Evolutionary conservation across 2,797 vertebrate species (phyloP).

Genomic region (Xenops minutus): DNA sequence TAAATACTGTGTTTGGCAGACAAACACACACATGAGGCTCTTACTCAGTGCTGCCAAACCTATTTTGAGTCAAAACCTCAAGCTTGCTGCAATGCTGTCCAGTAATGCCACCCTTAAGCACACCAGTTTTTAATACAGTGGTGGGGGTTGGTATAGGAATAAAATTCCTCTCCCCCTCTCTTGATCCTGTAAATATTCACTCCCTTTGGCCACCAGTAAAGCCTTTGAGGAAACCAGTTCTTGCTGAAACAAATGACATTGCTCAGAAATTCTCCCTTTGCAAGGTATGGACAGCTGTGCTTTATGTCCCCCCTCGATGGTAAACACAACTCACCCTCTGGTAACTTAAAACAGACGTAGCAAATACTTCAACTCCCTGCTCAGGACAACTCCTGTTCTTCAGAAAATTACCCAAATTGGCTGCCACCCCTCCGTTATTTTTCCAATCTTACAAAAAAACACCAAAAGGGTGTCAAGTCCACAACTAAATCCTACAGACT

Average conservation of each 20-base stretch:
- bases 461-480: background rate
- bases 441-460: background rate
- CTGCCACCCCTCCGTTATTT: background rate
- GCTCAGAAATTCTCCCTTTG: background rate
- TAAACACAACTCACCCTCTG: background rate
- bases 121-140: background rate
- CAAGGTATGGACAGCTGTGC: background rate
- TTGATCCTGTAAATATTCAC: background rate
- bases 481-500: background rate
- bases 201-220: background rate
- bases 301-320: too few species aligned
- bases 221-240: background rate
- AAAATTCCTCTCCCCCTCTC: background rate
- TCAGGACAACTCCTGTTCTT: background rate
- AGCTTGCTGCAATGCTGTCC: background rate
- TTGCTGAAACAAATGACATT: background rate
- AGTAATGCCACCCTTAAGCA: background rate
- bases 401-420: background rate
- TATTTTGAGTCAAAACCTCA: background rate
- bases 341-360: background rate
- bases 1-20: constrained; percentile 1
- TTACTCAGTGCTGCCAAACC: background rate
- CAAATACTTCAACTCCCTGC: background rate
- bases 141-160: background rate
- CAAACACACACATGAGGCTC: constrained; percentile 32